Evolutionary conservation across 2,113 vertebrate species (phyloP).

Genomic region (Microtus montanus): DNA sequence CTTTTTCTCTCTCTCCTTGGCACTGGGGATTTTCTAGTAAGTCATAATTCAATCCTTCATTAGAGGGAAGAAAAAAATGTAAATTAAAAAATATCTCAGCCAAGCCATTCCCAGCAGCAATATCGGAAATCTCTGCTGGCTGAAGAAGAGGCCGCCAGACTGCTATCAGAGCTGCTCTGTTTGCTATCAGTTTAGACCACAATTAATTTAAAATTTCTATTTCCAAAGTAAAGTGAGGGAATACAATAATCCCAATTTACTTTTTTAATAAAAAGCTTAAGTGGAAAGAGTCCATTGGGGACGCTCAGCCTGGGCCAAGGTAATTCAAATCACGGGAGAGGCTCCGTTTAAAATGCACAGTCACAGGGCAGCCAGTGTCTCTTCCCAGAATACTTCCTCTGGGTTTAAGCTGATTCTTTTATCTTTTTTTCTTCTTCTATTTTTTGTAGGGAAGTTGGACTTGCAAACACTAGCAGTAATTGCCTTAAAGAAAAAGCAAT

Average conservation of each 20-base stretch:
- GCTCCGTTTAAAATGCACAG: conserved; percentile 73
- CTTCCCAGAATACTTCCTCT: conserved; percentile 66
- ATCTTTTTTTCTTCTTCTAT: neutral
- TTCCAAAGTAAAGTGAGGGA: conserved; percentile 77
- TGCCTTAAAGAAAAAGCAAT: conserved; percentile 53
- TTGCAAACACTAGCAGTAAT: conserved; percentile 56
- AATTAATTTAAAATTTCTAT: conserved; percentile 80
- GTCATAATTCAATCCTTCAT: conserved; percentile 79
- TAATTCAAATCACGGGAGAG: conserved; percentile 71
- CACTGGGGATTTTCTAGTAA: conserved; percentile 73
- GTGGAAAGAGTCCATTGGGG: conserved; percentile 72
- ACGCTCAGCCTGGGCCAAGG: conserved; percentile 52
- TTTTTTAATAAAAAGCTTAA: conserved; percentile 81
- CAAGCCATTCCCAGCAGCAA: conserved; percentile 79
- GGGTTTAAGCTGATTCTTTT: conserved; percentile 60
- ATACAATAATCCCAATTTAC: conserved; percentile 81
- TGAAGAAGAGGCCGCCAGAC: conserved; percentile 69
- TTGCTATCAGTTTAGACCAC: conserved; percentile 78
- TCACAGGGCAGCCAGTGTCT: conserved; percentile 46
- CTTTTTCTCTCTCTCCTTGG: neutral
- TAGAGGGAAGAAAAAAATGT: conserved; percentile 71
- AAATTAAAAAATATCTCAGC: conserved; percentile 77
- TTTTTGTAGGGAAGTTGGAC: conserved; percentile 54
- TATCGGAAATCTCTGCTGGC: conserved; percentile 71
- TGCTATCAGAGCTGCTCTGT: conserved; percentile 69